Evolutionary conservation across 2,888 invertebrate species (phyloP).

Genomic region (Maniola hyperantus): DNA sequence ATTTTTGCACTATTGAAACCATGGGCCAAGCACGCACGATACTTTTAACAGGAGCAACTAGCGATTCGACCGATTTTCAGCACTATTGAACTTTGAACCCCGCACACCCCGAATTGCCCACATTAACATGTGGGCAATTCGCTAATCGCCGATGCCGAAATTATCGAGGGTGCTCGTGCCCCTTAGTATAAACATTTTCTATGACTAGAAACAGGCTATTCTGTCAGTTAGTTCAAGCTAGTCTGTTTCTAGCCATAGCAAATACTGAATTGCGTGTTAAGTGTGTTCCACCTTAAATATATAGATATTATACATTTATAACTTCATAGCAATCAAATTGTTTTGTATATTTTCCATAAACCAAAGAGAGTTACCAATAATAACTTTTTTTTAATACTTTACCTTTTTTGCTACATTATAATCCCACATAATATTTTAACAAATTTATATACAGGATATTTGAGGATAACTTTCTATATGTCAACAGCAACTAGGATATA

Average conservation of each 20-base stretch:
- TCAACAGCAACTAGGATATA: conserved; percentile 29
- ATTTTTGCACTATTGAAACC: background rate
- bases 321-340: background rate
- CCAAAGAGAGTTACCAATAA: background rate
- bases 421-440: background rate
- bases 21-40: background rate
- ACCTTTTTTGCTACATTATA: background rate
- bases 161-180: no score
- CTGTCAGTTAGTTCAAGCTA: no score
- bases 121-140: no score
- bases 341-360: background rate
- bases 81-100: no score
- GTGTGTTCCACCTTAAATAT: background rate
- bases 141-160: no score
- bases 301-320: background rate
- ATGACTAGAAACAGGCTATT: background rate
- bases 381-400: background rate
- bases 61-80: no score
- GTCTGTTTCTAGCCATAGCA: background rate
- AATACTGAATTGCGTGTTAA: background rate
- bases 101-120: no score
- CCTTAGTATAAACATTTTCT: background rate
- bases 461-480: conserved; percentile 17
- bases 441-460: background rate
- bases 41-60: no score